Evolutionary conservation across 2,113 vertebrate genomes (phyloP), one percentile per base, ranked within the genome.

Genomic region (Carassius carassius): DNA sequence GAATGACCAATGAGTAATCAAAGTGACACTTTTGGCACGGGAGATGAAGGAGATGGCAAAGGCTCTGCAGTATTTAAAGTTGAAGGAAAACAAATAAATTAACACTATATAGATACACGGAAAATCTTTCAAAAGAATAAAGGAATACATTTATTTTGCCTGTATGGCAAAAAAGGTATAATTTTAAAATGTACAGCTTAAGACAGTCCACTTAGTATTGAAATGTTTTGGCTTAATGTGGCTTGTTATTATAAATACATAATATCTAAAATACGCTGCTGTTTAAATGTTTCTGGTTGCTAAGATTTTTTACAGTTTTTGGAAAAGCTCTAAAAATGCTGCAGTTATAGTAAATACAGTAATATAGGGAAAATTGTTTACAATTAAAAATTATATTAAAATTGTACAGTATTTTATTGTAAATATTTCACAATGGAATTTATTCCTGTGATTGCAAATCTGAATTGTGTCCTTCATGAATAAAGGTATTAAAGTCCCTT

Each of bases 1-100:
- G 73, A 85, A 72, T 35, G 83, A 82, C 62, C 37, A 54, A 19
- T 37, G 78, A 54, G 47, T 78, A 70, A 81, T 70, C 47, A 81
- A 51, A 70, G 37, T 69, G 79, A 29, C 79, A 81, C 9, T 54
- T 81, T 81, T 81, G 63, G 79, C 63, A 70, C 63, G 4, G 5
- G 3, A 12, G 63, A 51, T 69, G 23, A 8, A 8, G 10, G 3
- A 11, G 63, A 54, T 70, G 23, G 1, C 47, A 70, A 70, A 49
- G 35, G 44, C 19, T 35, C n/a, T 80, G n/a, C 37, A 29, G 58
- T 9, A 65, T 47, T 47, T 73, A 73, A 23, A 3, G 37, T 14
- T 12, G 7, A 65, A 80, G 78, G 60, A 17, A 65, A 79, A 44
- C 7, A 41, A 60, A 60, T 23, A 23, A 23, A 19, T 49, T 17